A percentile compares a stretch with the other conserved stretches of the same genome.
Evolutionary conservation across 2,113 vertebrate species (phyloP).

Genomic region (Plecotus auritus): DNA sequence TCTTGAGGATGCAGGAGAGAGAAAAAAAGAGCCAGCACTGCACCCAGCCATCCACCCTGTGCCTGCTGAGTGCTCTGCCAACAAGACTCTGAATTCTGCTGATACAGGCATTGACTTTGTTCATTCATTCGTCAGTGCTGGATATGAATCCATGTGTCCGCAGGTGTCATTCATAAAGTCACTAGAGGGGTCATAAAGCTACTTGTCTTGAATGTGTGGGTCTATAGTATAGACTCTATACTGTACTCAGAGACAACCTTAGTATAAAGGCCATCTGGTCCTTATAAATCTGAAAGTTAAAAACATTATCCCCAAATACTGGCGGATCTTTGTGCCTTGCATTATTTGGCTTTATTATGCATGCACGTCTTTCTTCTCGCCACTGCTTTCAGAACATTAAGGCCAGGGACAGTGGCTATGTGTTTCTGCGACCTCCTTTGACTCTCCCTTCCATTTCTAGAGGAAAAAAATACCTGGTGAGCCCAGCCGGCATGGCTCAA

Average conservation of each 20-base stretch:
- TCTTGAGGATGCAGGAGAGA: neutral
- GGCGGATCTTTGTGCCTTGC: neutral
- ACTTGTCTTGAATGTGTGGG: neutral
- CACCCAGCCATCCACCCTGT: neutral
- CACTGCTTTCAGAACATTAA: neutral
- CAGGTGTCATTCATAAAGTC: neutral
- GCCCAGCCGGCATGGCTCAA: too few relatives aligned
- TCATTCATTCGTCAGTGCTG: neutral
- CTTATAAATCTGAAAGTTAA: neutral
- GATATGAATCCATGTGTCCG: neutral
- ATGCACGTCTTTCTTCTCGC: neutral
- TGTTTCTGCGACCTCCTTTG: neutral
- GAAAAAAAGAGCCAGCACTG: neutral
- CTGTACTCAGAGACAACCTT: neutral
- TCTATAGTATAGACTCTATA: too few relatives aligned
- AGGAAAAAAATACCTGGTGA: too few relatives aligned
- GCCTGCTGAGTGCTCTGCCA: neutral
- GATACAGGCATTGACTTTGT: neutral
- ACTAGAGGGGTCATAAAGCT: neutral
- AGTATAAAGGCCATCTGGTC: neutral
- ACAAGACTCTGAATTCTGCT: neutral
- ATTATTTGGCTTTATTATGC: neutral
- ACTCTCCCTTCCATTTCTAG: neutral
- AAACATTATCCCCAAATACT: neutral
- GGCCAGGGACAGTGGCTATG: neutral